phyloP scores from a whole-genome alignment of 1,140 invertebrate genomes.

The Parapsyche elsis region DNA sequence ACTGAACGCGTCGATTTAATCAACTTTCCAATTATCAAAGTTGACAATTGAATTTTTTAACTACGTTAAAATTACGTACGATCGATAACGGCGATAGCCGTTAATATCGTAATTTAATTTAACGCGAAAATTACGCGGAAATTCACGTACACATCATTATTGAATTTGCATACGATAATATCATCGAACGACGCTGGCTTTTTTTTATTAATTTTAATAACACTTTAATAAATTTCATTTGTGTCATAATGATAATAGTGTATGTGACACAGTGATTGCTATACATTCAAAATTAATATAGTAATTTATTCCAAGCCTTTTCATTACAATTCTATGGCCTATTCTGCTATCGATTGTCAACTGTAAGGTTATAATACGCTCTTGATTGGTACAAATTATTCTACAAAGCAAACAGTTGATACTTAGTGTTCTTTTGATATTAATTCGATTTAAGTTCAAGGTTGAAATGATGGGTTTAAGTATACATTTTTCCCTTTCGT shows the following conservation, averaged over 20 bases:
- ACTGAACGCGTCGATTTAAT: not conserved
- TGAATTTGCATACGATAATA: not conserved
- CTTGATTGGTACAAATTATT: no score
- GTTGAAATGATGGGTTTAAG: no score
- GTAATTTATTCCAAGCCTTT: no score
- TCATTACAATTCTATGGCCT: no score
- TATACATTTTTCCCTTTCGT: no score
- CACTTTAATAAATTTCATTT: not conserved
- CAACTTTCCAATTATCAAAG: not conserved
- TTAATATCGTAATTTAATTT: not conserved
- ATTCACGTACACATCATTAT: not conserved
- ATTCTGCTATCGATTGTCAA: no score
- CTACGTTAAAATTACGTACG: not conserved
- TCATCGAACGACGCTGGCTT: not conserved
- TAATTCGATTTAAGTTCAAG: no score
- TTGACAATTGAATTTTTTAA: constrained; percentile 12
- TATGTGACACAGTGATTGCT: no score
- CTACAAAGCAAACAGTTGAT: no score
- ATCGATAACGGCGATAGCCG: not conserved
- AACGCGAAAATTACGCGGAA: not conserved
- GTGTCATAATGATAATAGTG: not conserved
- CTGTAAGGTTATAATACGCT: no score
- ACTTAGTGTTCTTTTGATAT: no score
- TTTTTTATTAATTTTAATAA: not conserved
- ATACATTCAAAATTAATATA: not conserved